Conservation (phyloP, 1,140 invertebrate species). For the Tetragnatha versicolor region DNA sequence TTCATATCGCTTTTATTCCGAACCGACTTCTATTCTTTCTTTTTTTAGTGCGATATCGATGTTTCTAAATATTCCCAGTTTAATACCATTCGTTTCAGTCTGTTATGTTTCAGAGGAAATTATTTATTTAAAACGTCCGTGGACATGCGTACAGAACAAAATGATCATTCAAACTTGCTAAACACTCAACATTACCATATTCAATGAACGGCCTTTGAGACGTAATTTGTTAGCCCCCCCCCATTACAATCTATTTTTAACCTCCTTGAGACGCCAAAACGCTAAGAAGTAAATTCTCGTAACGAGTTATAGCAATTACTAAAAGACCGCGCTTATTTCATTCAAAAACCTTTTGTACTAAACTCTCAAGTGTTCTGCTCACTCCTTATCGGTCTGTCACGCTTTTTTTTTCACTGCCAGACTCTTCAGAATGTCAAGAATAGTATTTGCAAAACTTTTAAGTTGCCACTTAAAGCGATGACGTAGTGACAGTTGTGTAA, state of each 20-base stretch:
- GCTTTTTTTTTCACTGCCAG: neutral
- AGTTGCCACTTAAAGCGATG: slow-evolving; percentile 14
- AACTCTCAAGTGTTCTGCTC: slow-evolving; percentile 14
- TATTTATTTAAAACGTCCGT: too few species aligned
- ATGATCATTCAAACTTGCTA: too few species aligned
- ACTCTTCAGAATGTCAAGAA: slow-evolving; percentile 1
- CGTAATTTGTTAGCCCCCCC: too few species aligned
- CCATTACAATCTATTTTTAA: slow-evolving; percentile 25
- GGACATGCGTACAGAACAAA: too few species aligned
- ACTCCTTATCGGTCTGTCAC: slow-evolving; percentile 1
- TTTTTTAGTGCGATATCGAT: too few species aligned
- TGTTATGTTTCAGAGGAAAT: too few species aligned
- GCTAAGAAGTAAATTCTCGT: slow-evolving; percentile 4
- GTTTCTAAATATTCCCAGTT: too few species aligned
- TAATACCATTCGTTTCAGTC: too few species aligned
- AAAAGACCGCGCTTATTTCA: slow-evolving; percentile 16
- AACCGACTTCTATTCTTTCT: too few species aligned
- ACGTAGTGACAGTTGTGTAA: slow-evolving; percentile 38
- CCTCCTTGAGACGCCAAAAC: neutral
- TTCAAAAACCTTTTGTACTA: slow-evolving; percentile 7
- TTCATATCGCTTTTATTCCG: too few species aligned
- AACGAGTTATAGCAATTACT: slow-evolving; percentile 23
- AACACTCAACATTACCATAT: too few species aligned
- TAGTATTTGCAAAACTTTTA: slow-evolving; percentile 36
- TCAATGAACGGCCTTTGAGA: too few species aligned